phyloP scores from a whole-genome alignment of 2,113 vertebrate genomes.

The Gambusia holbrooki region DNA sequence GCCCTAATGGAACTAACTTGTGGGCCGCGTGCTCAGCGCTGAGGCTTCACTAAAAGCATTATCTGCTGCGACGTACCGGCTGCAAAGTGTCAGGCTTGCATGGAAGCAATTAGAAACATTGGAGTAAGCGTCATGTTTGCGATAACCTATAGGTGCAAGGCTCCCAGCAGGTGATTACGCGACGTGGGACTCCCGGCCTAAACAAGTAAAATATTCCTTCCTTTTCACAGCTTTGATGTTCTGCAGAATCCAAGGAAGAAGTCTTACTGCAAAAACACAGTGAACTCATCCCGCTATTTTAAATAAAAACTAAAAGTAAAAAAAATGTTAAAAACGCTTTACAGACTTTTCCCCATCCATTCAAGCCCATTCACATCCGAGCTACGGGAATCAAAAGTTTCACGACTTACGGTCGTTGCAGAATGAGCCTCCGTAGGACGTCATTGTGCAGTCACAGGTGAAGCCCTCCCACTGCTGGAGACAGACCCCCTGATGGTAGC shows the following conservation, averaged over 20 bases:
- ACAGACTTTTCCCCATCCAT: conserved; percentile 1
- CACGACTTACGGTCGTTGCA: conserved; percentile 81
- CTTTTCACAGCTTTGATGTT: conserved; percentile 29
- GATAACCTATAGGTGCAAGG: conserved; percentile 8
- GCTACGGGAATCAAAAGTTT: background rate
- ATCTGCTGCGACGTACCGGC: background rate
- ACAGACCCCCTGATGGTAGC: conserved; percentile 94
- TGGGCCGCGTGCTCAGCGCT: background rate
- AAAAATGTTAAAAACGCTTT: background rate
- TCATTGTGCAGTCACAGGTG: conserved; percentile 93
- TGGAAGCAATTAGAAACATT: background rate
- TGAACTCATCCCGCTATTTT: background rate
- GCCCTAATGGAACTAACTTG: background rate
- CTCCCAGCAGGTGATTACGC: conserved; percentile 36
- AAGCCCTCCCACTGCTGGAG: conserved; percentile 95
- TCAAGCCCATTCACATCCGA: background rate
- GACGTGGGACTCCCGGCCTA: conserved; percentile 8
- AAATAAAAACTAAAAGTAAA: background rate
- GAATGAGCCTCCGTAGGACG: conserved; percentile 83
- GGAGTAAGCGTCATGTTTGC: background rate
- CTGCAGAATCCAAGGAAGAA: conserved; percentile 12
- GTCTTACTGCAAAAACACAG: background rate
- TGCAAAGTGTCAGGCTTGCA: background rate
- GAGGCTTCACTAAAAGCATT: conserved; percentile 1
- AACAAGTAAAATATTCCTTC: conserved; percentile 6